Conservation (phyloP, 2,797 vertebrate genomes). For the Danio kyathit region DNA sequence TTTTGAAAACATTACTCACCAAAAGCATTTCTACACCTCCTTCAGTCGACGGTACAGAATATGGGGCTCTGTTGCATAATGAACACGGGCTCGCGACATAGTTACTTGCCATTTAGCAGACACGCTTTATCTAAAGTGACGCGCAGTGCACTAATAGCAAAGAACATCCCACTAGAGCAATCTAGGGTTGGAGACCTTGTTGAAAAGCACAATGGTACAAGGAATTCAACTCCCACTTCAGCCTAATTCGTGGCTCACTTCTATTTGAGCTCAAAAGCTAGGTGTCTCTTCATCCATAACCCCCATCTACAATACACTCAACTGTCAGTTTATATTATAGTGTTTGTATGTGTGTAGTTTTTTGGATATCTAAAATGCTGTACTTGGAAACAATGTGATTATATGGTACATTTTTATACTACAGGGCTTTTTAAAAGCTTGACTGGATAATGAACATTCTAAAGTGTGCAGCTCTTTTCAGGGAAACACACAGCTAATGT, state of each 20-base stretch:
- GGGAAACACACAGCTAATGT: too few relatives aligned
- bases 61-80: neutral
- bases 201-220: neutral
- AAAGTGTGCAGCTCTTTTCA: too few relatives aligned
- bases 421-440: too few relatives aligned
- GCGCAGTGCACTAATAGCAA: constrained; percentile 1
- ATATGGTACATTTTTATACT: too few relatives aligned
- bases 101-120: constrained; percentile 4
- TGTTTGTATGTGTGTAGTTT: too few relatives aligned
- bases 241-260: neutral
- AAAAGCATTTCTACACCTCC: constrained; percentile 11
- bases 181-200: constrained; percentile 15
- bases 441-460: too few relatives aligned
- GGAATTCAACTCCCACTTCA: neutral
- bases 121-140: constrained; percentile 2
- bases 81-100: neutral
- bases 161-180: neutral
- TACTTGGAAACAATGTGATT: too few relatives aligned
- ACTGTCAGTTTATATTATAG: too few relatives aligned
- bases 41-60: neutral
- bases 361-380: too few relatives aligned
- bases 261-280: neutral
- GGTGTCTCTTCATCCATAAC: too few relatives aligned
- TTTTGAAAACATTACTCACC: constrained; percentile 41
- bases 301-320: too few relatives aligned